Evolutionary conservation across 1,140 invertebrate genomes (phyloP).

Genomic region (Melanaphis sacchari): DNA sequence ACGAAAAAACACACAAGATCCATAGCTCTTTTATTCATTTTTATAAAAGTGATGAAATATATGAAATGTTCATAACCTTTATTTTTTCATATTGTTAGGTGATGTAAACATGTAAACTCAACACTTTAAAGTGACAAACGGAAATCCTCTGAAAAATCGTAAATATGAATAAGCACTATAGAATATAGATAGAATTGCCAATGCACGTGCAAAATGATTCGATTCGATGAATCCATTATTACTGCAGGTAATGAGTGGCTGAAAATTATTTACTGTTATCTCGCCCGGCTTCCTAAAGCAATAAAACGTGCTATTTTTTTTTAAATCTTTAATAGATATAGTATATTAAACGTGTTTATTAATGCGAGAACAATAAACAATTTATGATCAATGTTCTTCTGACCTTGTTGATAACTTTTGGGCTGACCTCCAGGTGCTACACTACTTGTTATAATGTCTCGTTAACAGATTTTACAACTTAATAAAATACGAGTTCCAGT

Average conservation of each 20-base stretch:
- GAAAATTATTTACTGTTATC: constrained; percentile 3
- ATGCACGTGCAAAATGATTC: background rate
- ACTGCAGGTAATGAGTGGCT: background rate
- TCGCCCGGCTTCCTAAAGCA: constrained; percentile 43
- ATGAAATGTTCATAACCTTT: background rate
- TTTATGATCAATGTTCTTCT: background rate
- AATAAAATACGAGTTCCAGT: background rate
- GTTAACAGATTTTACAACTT: background rate
- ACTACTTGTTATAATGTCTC: background rate
- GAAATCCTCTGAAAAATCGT: background rate
- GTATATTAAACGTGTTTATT: background rate
- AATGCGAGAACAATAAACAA: background rate
- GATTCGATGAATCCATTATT: background rate
- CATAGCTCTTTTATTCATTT: background rate
- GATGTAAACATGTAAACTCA: background rate
- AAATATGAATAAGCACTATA: background rate
- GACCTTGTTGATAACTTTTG: constrained; percentile 30
- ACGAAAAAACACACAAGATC: background rate
- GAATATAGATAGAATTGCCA: background rate
- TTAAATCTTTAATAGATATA: background rate
- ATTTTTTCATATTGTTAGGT: background rate
- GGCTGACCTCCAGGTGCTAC: background rate
- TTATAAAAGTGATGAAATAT: background rate
- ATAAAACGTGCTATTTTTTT: constrained; percentile 45
- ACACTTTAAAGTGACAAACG: background rate